Evolutionary conservation across 2,888 invertebrate genomes (phyloP).

Genomic region (Mylabris sibirica): DNA sequence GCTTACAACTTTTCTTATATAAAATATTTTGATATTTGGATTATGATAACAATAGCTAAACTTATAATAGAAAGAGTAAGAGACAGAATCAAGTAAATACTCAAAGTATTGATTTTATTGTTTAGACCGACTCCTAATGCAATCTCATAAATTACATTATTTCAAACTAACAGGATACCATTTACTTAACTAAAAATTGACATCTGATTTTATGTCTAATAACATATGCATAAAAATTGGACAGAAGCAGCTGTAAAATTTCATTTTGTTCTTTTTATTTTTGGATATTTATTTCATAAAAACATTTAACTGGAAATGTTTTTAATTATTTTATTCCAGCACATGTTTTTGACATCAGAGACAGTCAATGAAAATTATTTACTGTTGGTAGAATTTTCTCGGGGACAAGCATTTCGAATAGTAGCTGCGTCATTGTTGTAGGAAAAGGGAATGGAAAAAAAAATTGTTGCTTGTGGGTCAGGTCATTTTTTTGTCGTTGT

Average conservation of each 20-base stretch:
- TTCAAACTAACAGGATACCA: background rate
- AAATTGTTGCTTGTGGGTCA: background rate
- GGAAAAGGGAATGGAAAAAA: background rate
- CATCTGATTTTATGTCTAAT: background rate
- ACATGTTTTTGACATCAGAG: slow-evolving; percentile 3
- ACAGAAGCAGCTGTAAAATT: background rate
- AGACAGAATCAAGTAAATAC: background rate
- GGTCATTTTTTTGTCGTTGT: slow-evolving; percentile 3
- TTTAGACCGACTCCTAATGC: slow-evolving; percentile 16
- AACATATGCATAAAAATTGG: background rate
- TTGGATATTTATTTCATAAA: background rate
- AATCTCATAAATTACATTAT: slow-evolving; percentile 15
- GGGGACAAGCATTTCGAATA: slow-evolving; percentile 13
- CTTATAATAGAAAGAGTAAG: background rate
- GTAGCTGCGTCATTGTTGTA: slow-evolving; percentile 15
- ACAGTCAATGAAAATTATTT: slow-evolving; percentile 18
- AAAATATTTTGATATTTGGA: background rate
- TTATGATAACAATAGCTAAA: background rate
- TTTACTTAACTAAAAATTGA: background rate
- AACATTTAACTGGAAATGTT: background rate
- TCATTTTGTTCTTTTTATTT: background rate
- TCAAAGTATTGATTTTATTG: slow-evolving; percentile 18
- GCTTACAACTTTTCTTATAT: background rate
- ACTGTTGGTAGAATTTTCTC: slow-evolving; percentile 8
- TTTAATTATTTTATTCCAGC: background rate